phyloP scores from a whole-genome alignment of 2,113 vertebrate species.

The Eretmochelys imbricata region DNA sequence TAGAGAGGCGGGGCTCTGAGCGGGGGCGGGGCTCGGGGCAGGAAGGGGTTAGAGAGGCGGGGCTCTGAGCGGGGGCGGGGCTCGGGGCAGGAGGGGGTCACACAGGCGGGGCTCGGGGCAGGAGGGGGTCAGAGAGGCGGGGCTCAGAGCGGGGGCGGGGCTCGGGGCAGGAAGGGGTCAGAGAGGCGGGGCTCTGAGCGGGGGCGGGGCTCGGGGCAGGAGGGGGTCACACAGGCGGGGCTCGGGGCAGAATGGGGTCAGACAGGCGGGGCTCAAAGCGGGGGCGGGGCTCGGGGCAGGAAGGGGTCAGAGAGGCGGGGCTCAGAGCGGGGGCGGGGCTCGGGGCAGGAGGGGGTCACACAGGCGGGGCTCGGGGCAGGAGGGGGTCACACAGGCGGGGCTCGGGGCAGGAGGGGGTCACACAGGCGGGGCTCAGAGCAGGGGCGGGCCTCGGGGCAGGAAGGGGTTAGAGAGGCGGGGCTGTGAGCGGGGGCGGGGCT shows the following conservation, averaged over 20 bases:
- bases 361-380: no score
- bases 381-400: no score
- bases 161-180: background rate
- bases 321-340: background rate
- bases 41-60: background rate
- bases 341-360: no score
- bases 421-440: no score
- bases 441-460: no score
- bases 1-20: background rate
- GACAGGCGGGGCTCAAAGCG: no score
- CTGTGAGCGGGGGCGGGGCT: no score
- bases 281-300: no score
- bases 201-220: conserved; percentile 3
- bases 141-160: background rate
- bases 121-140: background rate
- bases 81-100: no score
- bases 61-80: background rate
- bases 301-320: background rate
- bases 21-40: conserved; percentile 13
- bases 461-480: no score
- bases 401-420: no score
- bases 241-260: no score
- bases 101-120: conserved; percentile 16
- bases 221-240: conserved; percentile 37
- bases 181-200: conserved; percentile 29